Conservation (phyloP, 2,113 vertebrate species). For the Amblyopsis rosae region DNA sequence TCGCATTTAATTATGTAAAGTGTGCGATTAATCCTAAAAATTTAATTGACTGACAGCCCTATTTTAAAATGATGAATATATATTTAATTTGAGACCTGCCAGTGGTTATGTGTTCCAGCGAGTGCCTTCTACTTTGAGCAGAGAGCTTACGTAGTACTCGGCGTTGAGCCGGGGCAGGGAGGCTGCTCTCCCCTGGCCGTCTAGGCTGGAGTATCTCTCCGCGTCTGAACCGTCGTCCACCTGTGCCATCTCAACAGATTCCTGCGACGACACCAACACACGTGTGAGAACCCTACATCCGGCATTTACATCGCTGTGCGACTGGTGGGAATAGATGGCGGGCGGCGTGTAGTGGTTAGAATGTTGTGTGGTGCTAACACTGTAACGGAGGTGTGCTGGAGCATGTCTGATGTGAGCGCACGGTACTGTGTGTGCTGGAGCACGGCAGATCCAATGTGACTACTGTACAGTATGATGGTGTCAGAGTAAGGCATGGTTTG, state of each 20-base stretch:
- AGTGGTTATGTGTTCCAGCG: background rate
- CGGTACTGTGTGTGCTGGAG: too few relatives aligned
- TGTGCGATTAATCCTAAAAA: too few relatives aligned
- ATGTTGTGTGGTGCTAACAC: background rate
- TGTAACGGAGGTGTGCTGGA: too few relatives aligned
- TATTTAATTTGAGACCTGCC: too few relatives aligned
- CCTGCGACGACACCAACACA: constrained; percentile 49
- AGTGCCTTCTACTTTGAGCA: background rate
- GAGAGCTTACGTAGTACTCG: constrained; percentile 86
- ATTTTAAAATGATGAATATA: too few relatives aligned
- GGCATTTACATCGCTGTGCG: constrained; percentile 4
- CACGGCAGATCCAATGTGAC: too few relatives aligned
- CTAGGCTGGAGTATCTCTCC: constrained; percentile 82
- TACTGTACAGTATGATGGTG: too few relatives aligned
- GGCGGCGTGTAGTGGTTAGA: background rate
- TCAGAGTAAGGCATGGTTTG: background rate
- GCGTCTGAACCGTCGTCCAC: constrained; percentile 78
- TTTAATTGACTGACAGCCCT: too few relatives aligned
- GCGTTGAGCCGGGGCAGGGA: constrained; percentile 93
- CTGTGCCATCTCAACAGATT: constrained; percentile 86
- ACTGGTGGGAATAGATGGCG: constrained; percentile 1
- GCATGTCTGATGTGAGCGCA: too few relatives aligned
- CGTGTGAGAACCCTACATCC: background rate
- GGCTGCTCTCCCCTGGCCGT: constrained; percentile 87
- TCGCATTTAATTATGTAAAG: too few relatives aligned